Evolutionary conservation across 2,797 vertebrate genomes (phyloP).

Genomic region (Spizella passerina): DNA sequence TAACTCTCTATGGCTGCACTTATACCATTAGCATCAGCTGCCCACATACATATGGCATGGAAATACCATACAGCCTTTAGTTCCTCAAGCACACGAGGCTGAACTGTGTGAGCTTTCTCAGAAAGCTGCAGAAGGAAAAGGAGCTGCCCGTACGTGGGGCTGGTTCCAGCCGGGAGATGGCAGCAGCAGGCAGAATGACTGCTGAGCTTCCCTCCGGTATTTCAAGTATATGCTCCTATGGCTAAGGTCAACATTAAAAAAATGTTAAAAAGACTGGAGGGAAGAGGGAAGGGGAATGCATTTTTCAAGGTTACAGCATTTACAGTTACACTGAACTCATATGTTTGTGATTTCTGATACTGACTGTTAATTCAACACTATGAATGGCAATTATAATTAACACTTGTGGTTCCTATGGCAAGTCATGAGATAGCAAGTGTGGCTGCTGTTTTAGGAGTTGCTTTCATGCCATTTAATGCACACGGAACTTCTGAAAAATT

Average conservation of each 20-base stretch:
- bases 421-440: neutral
- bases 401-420: neutral
- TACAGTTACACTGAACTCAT: neutral
- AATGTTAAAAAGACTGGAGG: neutral
- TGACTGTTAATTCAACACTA: neutral
- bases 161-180: constrained; percentile 7
- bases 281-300: neutral
- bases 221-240: neutral
- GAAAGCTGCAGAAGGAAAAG: neutral
- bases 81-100: neutral
- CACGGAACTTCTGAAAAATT: neutral
- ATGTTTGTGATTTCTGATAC: neutral
- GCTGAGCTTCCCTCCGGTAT: neutral
- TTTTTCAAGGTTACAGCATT: neutral
- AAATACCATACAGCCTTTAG: neutral
- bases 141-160: neutral
- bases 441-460: neutral
- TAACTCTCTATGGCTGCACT: neutral
- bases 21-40: neutral
- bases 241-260: neutral
- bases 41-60: constrained; percentile 17
- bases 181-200: neutral
- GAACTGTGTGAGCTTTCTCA: neutral
- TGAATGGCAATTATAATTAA: neutral
- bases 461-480: neutral